A percentile compares a stretch with the other conserved stretches of the same genome.
Conservation (phyloP, 2,113 vertebrate genomes). For the Gambusia holbrooki region DNA sequence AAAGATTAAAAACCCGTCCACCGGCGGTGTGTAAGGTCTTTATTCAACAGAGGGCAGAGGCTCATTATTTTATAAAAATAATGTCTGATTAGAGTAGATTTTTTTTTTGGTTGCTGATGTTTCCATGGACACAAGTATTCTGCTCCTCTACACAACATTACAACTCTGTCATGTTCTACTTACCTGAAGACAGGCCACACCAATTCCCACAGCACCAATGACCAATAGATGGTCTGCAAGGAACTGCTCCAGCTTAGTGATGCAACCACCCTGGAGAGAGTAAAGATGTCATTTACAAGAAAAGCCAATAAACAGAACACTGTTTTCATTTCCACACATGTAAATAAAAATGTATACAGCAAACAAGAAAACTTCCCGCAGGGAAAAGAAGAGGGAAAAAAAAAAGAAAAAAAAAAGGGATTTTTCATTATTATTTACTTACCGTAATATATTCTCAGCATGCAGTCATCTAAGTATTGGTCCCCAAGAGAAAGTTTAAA, state of each 20-base stretch:
- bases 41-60: constrained; percentile 12
- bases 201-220: constrained; percentile 86
- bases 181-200: constrained; percentile 88
- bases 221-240: constrained; percentile 85
- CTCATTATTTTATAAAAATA: neutral
- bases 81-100: neutral
- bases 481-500: neutral
- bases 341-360: neutral
- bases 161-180: neutral
- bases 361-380: neutral
- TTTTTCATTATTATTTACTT: neutral
- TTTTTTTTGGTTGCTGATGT: neutral
- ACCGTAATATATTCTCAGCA: neutral
- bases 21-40: constrained; percentile 2
- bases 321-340: neutral
- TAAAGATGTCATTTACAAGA: neutral
- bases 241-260: constrained; percentile 85
- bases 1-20: neutral
- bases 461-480: neutral
- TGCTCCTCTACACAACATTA: neutral
- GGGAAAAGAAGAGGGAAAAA: no score
- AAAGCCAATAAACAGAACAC: neutral
- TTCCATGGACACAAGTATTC: neutral
- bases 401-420: no score
- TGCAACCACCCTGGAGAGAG: constrained; percentile 84